Conservation (phyloP, 2,888 invertebrate species). For the Zygothrica quintamaculata region DNA sequence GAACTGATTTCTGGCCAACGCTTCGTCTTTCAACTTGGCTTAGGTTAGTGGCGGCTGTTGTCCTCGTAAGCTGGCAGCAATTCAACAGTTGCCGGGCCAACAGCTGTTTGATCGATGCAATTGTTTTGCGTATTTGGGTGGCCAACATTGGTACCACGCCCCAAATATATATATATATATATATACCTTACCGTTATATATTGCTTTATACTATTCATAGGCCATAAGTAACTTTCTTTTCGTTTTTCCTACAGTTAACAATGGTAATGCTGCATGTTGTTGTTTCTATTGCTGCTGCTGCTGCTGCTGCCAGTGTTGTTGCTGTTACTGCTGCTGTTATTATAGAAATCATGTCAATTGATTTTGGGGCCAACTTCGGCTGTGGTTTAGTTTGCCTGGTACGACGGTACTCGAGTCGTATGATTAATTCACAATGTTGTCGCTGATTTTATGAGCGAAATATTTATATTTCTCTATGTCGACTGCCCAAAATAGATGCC, state of each 20-base stretch:
- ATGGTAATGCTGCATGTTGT: neutral
- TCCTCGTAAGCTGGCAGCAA: slow-evolving; percentile 39
- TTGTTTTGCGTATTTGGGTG: slow-evolving; percentile 77
- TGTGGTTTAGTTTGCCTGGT: slow-evolving; percentile 53
- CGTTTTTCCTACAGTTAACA: too few relatives aligned
- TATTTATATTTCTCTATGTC: slow-evolving; percentile 51
- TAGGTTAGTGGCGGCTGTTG: slow-evolving; percentile 68
- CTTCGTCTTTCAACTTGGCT: slow-evolving; percentile 72
- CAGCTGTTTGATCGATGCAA: slow-evolving; percentile 67
- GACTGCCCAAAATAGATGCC: slow-evolving; percentile 66
- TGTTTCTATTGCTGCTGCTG: slow-evolving; percentile 1
- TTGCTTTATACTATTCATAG: too few relatives aligned
- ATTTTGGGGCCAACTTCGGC: slow-evolving; percentile 53
- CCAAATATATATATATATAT: slow-evolving; percentile 51
- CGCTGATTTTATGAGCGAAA: slow-evolving; percentile 73
- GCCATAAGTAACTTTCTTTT: neutral
- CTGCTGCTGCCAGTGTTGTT: slow-evolving; percentile 12
- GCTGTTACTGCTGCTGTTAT: slow-evolving; percentile 44
- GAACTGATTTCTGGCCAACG: slow-evolving; percentile 77
- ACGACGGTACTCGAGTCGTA: slow-evolving; percentile 57
- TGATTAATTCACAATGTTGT: slow-evolving; percentile 74
- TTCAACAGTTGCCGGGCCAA: slow-evolving; percentile 35
- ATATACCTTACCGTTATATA: too few relatives aligned
- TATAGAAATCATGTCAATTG: slow-evolving; percentile 76
- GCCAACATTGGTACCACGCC: slow-evolving; percentile 72